Base-by-base conservation (phyloP, 2,113 vertebrate species). In the Hippopotamus amphibius region DNA sequence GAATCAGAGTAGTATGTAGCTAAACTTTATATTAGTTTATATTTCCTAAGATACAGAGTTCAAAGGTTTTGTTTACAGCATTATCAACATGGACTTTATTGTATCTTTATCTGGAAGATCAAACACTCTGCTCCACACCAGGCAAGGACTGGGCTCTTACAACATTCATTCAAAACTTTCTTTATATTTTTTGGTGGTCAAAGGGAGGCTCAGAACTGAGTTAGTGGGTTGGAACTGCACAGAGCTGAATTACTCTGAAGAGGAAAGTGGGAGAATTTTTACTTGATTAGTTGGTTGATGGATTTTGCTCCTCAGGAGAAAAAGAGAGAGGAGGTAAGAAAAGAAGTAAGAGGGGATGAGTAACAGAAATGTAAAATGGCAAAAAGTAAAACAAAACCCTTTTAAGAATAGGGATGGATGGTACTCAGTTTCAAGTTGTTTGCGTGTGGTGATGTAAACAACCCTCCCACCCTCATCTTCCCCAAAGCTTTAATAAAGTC, bases 1-100 rank as follows among this genome's bases (percentile, higher is more conserved):
- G 12, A 81, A 81, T 81, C 33, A 30, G 5, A 82, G 26, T 76
- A 57, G 2, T 4, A 30, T 21, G 41, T 48, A 72, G 87, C 82
- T 65, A 95, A 30, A 90, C 83, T 91, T 61, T 57, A 63, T 80
- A 65, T n/a, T 90, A 22, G 22, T 41, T 93, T 93, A 10, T 88
- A 43, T 66, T 74, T 37, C 2, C 37, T 84, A 66, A 63, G 26
- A 91, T 65, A 82, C 6, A 13, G 3, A 68, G 15, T 48, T 90
- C 59, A 93, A 90, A 95, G 33, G 6, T 88, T 81, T 74, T 48
- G 21, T 69, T 85, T 87, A 43, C 0, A 24, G 21, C 6, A n/a
- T 37, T 12, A 63, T 55, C 7, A 26, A 59, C 10, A 41, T 30
- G 2, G 7, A 86, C 13, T 82, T 80, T 61, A 87, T 68, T 69